These are phyloP conservation scores for Pterocles gutturalis DNA, from an alignment of 2,113 vertebrate genomes.

Conservation along the genomic window DNA sequence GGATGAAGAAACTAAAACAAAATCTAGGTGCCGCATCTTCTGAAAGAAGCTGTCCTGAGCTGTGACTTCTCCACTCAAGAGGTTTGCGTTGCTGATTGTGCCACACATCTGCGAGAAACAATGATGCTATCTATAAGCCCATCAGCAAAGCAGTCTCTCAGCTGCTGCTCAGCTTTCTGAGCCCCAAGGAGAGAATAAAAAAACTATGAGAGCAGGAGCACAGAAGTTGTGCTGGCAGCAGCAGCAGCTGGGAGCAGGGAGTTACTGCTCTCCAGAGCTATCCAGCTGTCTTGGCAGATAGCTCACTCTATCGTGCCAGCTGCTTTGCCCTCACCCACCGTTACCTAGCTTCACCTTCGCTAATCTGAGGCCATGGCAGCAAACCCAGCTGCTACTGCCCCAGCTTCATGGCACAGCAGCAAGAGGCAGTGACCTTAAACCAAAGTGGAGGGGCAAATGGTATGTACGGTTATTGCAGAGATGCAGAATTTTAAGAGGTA, in stretches of 20 bases:
- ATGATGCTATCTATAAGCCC: background rate
- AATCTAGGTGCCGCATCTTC: background rate
- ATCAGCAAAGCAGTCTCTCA: background rate
- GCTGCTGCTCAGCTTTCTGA: background rate
- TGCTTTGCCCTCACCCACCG: background rate
- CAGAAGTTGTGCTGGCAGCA: background rate
- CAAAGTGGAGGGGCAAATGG: background rate
- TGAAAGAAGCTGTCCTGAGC: background rate
- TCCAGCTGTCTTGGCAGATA: background rate
- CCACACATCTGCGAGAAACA: background rate
- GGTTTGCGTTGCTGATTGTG: background rate
- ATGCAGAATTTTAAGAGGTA: background rate
- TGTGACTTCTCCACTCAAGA: background rate
- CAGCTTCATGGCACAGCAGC: background rate
- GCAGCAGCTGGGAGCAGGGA: conserved; percentile 1
- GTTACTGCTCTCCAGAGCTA: background rate
- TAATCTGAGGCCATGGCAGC: background rate
- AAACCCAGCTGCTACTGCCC: background rate
- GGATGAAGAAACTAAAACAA: background rate
- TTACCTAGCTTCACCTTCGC: background rate
- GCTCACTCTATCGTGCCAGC: background rate
- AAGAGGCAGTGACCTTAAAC: background rate
- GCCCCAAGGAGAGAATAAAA: background rate
- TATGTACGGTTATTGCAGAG: background rate
- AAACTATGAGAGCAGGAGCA: background rate